Conservation (phyloP, 2,113 vertebrate species). For the Oxyruncus cristatus region DNA sequence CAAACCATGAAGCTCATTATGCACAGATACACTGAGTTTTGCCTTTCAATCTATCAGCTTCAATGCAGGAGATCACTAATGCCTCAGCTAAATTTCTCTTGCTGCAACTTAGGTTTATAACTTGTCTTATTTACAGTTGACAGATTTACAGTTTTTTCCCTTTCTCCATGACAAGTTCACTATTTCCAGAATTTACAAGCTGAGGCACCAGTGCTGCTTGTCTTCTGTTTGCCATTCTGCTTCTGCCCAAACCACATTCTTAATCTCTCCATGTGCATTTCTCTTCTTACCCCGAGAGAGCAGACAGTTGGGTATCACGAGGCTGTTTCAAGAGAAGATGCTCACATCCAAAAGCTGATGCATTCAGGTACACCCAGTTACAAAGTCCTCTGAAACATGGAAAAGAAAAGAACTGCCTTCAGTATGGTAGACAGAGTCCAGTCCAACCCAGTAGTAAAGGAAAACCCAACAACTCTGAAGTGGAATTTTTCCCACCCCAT, state of each 20-base stretch:
- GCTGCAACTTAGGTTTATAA: background rate
- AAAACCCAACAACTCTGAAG: background rate
- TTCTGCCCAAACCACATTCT: background rate
- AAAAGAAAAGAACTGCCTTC: background rate
- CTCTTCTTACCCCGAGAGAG: conserved; percentile 13
- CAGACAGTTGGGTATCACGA: background rate
- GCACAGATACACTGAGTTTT: background rate
- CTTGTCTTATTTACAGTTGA: background rate
- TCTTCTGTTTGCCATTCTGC: background rate
- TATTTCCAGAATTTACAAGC: background rate
- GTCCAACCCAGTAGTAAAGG: background rate
- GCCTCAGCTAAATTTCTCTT: background rate
- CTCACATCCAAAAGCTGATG: background rate
- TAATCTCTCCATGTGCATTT: background rate
- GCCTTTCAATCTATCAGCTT: background rate
- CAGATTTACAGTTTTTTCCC: background rate
- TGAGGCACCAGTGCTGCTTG: background rate
- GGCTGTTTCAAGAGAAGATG: background rate
- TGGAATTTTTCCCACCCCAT: background rate
- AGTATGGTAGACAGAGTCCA: background rate
- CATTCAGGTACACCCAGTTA: background rate
- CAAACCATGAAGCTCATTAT: background rate
- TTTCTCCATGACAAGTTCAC: background rate
- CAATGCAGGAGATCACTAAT: background rate
- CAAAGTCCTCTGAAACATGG: conserved; percentile 13